Evolutionary conservation across 2,113 vertebrate genomes (phyloP).

Genomic region (Rhabdomys dilectus): DNA sequence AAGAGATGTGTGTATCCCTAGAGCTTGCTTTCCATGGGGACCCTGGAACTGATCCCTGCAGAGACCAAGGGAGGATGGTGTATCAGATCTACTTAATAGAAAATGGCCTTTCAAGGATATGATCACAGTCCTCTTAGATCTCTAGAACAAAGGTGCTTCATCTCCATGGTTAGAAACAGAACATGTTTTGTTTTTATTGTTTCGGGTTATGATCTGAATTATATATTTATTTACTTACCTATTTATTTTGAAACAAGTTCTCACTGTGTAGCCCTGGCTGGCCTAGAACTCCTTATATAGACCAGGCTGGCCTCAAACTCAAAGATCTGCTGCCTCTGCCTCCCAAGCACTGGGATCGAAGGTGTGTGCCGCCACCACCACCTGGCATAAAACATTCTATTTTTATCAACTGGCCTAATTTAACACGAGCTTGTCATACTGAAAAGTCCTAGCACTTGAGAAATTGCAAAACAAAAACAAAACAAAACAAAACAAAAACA

Average conservation of each 20-base stretch:
- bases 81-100: not conserved
- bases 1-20: not conserved
- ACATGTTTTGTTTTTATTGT: not conserved
- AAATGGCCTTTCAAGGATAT: not conserved
- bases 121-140: not conserved
- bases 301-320: not conserved
- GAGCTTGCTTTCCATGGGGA: not conserved
- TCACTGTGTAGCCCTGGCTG: not conserved
- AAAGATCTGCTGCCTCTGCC: not conserved
- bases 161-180: not conserved
- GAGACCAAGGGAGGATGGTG: not conserved
- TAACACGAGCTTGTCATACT: not conserved
- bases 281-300: not conserved
- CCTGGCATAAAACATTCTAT: not conserved
- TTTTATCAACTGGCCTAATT: not conserved
- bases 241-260: not conserved
- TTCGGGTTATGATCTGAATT: not conserved
- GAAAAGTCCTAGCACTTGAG: not conserved
- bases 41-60: not conserved
- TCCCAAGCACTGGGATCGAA: not conserved
- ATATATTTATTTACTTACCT: not conserved
- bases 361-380: not conserved
- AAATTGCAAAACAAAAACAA: not conserved
- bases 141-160: not conserved
- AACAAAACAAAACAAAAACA: no score